Evolutionary conservation across 2,888 invertebrate genomes (phyloP), one percentile per base, ranked within the genome.

Genomic region (Osmoderma eremita): DNA sequence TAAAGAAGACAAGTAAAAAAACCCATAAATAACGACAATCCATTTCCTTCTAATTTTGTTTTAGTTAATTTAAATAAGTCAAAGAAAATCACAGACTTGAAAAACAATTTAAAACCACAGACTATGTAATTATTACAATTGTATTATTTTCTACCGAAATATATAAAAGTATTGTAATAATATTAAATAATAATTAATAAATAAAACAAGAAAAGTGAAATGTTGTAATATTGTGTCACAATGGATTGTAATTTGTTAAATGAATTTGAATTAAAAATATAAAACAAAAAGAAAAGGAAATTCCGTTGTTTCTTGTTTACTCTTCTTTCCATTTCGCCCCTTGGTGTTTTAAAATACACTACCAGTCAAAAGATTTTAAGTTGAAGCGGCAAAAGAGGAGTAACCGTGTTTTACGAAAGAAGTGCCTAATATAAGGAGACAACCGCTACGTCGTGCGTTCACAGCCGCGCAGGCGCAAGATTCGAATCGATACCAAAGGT

Each of bases 181-280:
- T 17, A 22, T 36, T 30, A 53, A 17, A 53, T 30, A 30, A 30
- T 30, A 30, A 22, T 36, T 30, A 53, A 17, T 36, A 8, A 30
- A 30, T 30, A 30, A 30, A 30, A 17, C 17, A 45, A 45, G 45
- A 58, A 42, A 42, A 18, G 12, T 38, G 17, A 71, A 78, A 78
- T 80, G 80, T 81, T 81, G 80, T 81, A 79, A 79, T 76, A 79
- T 78, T 81, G 79, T 80, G 79, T 80, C 79, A 81, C 78, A 79
- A 80, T 81, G 81, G 81, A 81, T 82, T 82, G 82, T 81, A 82
- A 77, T 81, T 82, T 81, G 82, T 82, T 82, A 81, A 75, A 80
- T 78, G 78, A 80, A 80, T 79, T 81, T 80, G 76, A 77, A 80
- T 77, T 77, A 77, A 77, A 76, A 64, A 58, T 58, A 42, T 42